Percentiles rank a stretch among this genome's conserved stretches.
These are phyloP conservation scores for Aurelia sp. DNA, from an alignment of 30 jellyfish, hydroid and myxozoan species.

Conservation along the genomic window DNA sequence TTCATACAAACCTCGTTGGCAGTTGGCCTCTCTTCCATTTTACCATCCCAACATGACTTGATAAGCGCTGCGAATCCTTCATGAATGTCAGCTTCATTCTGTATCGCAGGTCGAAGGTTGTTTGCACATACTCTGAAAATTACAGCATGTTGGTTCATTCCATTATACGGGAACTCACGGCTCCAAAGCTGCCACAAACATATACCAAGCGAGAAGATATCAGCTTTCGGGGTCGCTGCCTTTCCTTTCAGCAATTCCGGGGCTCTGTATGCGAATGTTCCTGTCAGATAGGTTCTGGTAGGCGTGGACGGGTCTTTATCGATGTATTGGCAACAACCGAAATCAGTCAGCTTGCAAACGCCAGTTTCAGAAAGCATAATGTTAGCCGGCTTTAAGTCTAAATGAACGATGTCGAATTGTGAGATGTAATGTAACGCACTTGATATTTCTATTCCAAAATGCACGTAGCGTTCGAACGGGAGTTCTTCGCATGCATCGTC, in stretches of 20 bases:
- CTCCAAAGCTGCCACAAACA: slow-evolving; percentile 96
- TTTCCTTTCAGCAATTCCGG: slow-evolving; percentile 87
- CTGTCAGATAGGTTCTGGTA: slow-evolving; percentile 71
- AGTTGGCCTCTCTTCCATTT: slow-evolving; percentile 73
- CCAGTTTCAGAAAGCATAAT: slow-evolving; percentile 72
- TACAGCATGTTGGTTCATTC: slow-evolving; percentile 93
- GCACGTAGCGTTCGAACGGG: slow-evolving; percentile 23
- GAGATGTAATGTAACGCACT: slow-evolving; percentile 82
- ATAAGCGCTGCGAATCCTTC: slow-evolving; percentile 59
- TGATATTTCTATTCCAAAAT: slow-evolving; percentile 68
- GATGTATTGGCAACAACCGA: slow-evolving; percentile 84
- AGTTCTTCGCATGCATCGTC: slow-evolving; percentile 64
- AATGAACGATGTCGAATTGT: slow-evolving; percentile 62
- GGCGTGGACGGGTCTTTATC: slow-evolving; percentile 71
- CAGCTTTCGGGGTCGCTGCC: slow-evolving; percentile 81
- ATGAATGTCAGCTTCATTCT: slow-evolving; percentile 17
- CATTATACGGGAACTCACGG: slow-evolving; percentile 83
- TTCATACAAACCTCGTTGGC: slow-evolving; percentile 52
- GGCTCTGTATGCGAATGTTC: slow-evolving; percentile 95
- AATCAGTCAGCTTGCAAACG: slow-evolving; percentile 86
- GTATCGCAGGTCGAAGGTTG: slow-evolving; percentile 76
- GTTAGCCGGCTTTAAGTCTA: slow-evolving; percentile 93
- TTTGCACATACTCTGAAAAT: slow-evolving; percentile 77
- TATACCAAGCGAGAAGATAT: slow-evolving; percentile 80
- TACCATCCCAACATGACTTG: slow-evolving; percentile 80